Evolutionary conservation across 1,140 invertebrate species (phyloP).

Genomic region (Heliconius eleuchia): DNA sequence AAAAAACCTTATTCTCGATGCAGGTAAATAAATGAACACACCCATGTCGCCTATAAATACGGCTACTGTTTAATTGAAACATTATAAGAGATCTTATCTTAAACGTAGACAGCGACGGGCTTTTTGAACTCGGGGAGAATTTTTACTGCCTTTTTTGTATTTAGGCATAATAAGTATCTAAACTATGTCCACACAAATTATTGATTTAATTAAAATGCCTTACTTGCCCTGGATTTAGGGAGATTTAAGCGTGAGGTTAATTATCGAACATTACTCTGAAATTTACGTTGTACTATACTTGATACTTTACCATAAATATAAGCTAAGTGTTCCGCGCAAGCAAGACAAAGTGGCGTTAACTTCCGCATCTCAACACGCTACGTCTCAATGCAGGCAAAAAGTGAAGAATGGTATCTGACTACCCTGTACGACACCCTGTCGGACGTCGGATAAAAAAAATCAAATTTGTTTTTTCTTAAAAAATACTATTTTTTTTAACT

Average conservation of each 20-base stretch:
- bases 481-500: no score
- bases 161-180: constrained; percentile 15
- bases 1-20: constrained; percentile 40
- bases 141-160: constrained; percentile 34
- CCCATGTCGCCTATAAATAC: constrained; percentile 66
- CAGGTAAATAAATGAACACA: constrained; percentile 65
- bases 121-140: constrained; percentile 49
- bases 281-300: no score
- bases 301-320: neutral
- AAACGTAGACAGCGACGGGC: constrained; percentile 45
- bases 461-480: no score
- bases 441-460: no score
- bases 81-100: constrained; percentile 71
- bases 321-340: no score
- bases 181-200: constrained; percentile 25
- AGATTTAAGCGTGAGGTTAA: constrained; percentile 3
- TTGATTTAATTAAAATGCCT: constrained; percentile 31
- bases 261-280: neutral
- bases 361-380: no score
- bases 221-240: neutral
- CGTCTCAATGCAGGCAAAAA: no score
- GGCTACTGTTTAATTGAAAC: constrained; percentile 77
- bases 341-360: no score
- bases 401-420: no score
- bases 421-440: no score